phyloP scores from a whole-genome alignment of 2,888 invertebrate genomes.

The Pyrgus malvae region DNA sequence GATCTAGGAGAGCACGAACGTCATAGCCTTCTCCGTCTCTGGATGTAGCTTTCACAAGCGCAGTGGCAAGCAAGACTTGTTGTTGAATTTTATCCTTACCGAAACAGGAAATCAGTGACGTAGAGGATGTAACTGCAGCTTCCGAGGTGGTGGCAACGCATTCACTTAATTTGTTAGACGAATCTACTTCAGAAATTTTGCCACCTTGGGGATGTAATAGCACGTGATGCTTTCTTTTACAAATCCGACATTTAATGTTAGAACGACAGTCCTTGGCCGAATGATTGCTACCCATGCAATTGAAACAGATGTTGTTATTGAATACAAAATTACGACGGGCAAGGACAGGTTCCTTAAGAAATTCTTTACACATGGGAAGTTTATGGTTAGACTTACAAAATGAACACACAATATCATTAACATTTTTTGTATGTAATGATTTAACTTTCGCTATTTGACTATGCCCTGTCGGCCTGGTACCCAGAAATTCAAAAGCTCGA shows the following conservation, averaged over 20 bases:
- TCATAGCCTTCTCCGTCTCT: conserved; percentile 17
- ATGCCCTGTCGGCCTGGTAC: background rate
- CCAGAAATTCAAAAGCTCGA: conserved; percentile 1
- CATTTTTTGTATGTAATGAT: background rate
- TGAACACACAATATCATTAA: background rate
- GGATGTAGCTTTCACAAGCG: conserved; percentile 30
- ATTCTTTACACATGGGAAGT: background rate
- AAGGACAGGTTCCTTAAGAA: background rate
- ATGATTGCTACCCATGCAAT: conserved; percentile 13
- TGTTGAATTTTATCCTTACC: background rate
- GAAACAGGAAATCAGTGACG: background rate
- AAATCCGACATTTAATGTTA: background rate
- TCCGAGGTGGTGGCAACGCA: background rate
- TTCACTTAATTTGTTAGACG: background rate
- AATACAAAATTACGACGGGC: conserved; percentile 2
- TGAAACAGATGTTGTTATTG: conserved; percentile 4
- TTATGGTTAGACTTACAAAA: background rate
- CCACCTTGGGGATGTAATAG: background rate
- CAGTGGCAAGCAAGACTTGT: conserved; percentile 30
- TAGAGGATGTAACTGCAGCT: background rate
- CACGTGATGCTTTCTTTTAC: background rate
- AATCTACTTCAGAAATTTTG: background rate
- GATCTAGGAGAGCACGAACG: conserved; percentile 37
- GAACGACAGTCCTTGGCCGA: conserved; percentile 2
- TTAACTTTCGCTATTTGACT: background rate